Base-by-base conservation (phyloP, 2,113 vertebrate genomes). In the Ailurus styani region DNA sequence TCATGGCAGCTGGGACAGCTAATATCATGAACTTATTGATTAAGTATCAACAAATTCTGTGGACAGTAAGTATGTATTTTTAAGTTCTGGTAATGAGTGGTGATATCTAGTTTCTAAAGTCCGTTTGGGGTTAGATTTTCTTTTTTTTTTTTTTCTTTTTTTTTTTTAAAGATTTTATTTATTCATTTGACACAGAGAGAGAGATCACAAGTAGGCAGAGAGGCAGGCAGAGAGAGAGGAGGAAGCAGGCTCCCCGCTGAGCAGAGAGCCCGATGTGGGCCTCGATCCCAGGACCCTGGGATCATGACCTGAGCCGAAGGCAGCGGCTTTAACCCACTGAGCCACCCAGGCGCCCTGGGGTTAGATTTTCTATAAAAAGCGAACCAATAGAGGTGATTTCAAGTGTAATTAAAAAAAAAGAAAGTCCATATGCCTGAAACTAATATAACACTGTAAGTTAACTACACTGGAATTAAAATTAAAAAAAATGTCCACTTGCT, bases 11-110 rank as follows among this genome's bases (percentile, higher is more conserved):
- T 23, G 99, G 99, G 94, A 99, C 99, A 2, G 99, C 99, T 91
- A 99, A 98, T 96, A 99, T 99, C 88, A 99, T 99, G 98, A 98
- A 99, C 79, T 99, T 99, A 79, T 97, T 99, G 98, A 99, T 99
- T 97, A 99, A 98, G 98, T 99, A 99, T 98, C 99, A 99, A 98
- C 99, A 99, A 94, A 98, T 99, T 47, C 99, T 99, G 2, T 99
- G 99, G 99, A 99, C 99, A 21, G 99, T 99, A 98, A 99, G 99
- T 99, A 47, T 72, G 42, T 73, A 15, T 93, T 66, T 57, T 90
- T 70, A 91, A 95, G 68, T 11, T 78, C 21, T 72, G 66, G 42
- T 73, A 82, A 94, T 77, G 21, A 91, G 27, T 40, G 10, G 42
- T 90, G 25, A 25, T 40, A 70, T 78, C 86, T 93, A 66, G 25